Evolutionary conservation across 2,113 vertebrate species (phyloP).

Genomic region (Solea senegalensis): DNA sequence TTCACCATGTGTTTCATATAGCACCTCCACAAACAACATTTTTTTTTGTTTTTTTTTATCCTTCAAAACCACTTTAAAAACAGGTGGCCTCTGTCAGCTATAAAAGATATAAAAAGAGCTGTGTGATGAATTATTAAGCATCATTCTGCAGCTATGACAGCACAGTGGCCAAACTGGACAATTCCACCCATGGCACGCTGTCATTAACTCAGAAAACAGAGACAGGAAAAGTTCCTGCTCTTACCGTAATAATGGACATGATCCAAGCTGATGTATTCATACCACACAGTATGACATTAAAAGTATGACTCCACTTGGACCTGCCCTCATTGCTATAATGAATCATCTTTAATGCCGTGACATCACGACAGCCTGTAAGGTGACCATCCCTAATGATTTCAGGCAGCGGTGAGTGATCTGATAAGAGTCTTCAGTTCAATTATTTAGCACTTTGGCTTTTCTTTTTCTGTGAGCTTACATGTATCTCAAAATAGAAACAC

Average conservation of each 20-base stretch:
- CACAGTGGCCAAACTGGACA: not conserved
- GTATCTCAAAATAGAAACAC: slow-evolving; percentile 77
- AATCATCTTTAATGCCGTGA: slow-evolving; percentile 16
- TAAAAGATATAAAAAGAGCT: slow-evolving; percentile 24
- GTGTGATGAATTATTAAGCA: slow-evolving; percentile 57
- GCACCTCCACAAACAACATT: not conserved
- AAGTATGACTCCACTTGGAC: no score
- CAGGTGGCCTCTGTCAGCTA: slow-evolving; percentile 42
- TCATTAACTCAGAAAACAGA: not conserved
- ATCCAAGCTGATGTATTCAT: slow-evolving; percentile 9
- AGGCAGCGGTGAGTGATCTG: slow-evolving; percentile 44
- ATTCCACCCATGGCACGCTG: not conserved
- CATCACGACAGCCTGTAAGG: slow-evolving; percentile 17
- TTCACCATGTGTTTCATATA: not conserved
- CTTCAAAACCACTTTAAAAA: slow-evolving; percentile 12
- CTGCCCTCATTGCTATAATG: not conserved
- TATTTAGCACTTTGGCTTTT: slow-evolving; percentile 72
- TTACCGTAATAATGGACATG: slow-evolving; percentile 1
- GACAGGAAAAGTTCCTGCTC: slow-evolving; percentile 26
- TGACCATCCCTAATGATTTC: slow-evolving; percentile 35
- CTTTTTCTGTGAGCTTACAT: slow-evolving; percentile 55
- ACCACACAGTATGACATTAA: slow-evolving; percentile 12
- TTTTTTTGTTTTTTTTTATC: not conserved
- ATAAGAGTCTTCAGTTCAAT: slow-evolving; percentile 66
- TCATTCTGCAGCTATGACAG: slow-evolving; percentile 51